These are phyloP conservation scores for Turnix velox DNA, from an alignment of 2,113 vertebrate species.

Conservation along the genomic window DNA sequence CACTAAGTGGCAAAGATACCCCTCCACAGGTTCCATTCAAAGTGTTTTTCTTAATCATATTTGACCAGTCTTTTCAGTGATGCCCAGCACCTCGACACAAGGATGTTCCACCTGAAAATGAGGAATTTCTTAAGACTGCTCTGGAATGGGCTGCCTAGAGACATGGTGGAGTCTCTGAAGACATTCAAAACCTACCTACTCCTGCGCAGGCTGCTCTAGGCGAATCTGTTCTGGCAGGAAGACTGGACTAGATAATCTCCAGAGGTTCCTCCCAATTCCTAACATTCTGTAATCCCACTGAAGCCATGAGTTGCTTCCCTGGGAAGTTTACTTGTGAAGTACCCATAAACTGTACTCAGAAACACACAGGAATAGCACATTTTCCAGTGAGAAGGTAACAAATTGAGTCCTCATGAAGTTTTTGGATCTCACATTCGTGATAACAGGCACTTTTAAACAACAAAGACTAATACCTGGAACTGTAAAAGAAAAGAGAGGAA, in stretches of 20 bases:
- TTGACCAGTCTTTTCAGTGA: too few relatives aligned
- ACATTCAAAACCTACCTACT: too few relatives aligned
- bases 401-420: not conserved
- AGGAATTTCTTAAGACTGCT: too few relatives aligned
- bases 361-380: not conserved
- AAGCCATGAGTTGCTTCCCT: not conserved
- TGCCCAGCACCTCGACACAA: too few relatives aligned
- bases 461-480: not conserved
- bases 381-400: not conserved
- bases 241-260: too few relatives aligned
- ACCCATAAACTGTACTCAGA: not conserved
- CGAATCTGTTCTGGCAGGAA: too few relatives aligned
- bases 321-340: accelerated
- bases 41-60: not conserved
- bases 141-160: too few relatives aligned
- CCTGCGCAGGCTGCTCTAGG: too few relatives aligned
- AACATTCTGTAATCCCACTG: not conserved
- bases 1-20: not conserved
- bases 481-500: not conserved
- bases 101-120: too few relatives aligned
- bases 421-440: not conserved
- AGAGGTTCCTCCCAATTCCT: too few relatives aligned
- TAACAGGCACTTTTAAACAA: not conserved
- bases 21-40: not conserved
- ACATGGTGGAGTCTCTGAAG: too few relatives aligned